phyloP scores from a whole-genome alignment of 2,888 invertebrate species.

The Limnephilus rhombicus region DNA sequence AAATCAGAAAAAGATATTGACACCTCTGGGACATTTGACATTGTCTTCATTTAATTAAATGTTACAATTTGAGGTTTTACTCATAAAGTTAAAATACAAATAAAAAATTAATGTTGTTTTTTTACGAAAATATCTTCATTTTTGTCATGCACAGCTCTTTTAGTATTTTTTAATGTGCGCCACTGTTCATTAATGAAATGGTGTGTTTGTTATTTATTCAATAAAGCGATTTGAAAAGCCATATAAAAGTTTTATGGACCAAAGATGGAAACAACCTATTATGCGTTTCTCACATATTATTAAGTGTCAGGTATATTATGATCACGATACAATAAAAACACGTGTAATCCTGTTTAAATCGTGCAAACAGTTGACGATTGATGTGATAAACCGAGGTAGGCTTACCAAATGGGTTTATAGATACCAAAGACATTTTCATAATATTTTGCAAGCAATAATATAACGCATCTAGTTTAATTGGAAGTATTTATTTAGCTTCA shows the following conservation, averaged over 20 bases:
- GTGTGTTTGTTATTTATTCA: conserved; percentile 42
- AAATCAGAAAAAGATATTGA: too few species aligned
- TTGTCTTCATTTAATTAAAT: too few species aligned
- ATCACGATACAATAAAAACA: conserved; percentile 6
- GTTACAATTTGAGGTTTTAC: too few species aligned
- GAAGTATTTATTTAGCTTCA: background rate
- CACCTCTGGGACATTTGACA: too few species aligned
- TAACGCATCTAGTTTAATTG: background rate
- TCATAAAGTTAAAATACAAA: too few species aligned
- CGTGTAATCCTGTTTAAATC: conserved; percentile 31
- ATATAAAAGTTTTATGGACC: conserved; percentile 41
- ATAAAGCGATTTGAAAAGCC: conserved; percentile 22
- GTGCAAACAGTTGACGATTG: background rate
- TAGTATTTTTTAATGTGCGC: background rate
- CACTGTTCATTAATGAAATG: conserved; percentile 31
- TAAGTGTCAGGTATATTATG: background rate
- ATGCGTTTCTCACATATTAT: background rate
- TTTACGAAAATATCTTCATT: background rate
- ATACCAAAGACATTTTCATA: background rate
- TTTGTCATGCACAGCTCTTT: background rate
- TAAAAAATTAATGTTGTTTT: background rate
- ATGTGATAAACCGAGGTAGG: background rate
- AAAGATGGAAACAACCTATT: conserved; percentile 26
- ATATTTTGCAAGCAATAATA: background rate
- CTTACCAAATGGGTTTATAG: background rate